These are phyloP conservation scores for Columbina picui DNA, from an alignment of 2,113 vertebrate genomes.

Conservation along the genomic window DNA sequence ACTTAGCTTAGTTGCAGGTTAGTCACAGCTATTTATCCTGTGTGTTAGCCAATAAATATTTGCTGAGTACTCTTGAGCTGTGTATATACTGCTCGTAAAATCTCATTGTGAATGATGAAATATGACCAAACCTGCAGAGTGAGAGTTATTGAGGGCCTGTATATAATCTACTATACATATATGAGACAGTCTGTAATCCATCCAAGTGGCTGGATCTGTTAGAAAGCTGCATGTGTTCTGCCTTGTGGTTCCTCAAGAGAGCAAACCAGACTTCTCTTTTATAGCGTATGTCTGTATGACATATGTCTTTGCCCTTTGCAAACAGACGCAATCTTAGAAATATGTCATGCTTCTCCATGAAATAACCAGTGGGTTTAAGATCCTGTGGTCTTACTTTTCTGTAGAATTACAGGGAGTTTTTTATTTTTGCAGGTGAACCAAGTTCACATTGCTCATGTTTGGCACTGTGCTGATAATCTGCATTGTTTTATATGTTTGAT, in stretches of 20 bases:
- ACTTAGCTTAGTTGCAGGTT: background rate
- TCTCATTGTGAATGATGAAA: background rate
- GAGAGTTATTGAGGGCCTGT: background rate
- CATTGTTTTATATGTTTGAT: background rate
- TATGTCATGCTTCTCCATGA: background rate
- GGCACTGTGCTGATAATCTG: background rate
- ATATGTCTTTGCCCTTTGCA: background rate
- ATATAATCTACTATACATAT: background rate
- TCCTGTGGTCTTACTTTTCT: background rate
- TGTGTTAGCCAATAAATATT: background rate
- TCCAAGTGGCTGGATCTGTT: background rate
- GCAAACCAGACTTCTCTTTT: background rate
- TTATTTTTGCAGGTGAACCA: background rate
- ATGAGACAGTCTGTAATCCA: background rate
- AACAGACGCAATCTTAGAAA: background rate
- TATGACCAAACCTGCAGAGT: background rate
- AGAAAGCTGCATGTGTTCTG: background rate
- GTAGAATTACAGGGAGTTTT: background rate
- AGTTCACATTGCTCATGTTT: background rate
- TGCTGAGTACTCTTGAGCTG: background rate
- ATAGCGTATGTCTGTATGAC: background rate
- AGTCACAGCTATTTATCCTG: background rate
- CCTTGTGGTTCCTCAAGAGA: background rate
- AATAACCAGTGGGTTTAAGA: background rate
- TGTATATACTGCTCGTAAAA: background rate